Evolutionary conservation across 2,113 vertebrate genomes (phyloP).

Genomic region (Noctilio leporinus): DNA sequence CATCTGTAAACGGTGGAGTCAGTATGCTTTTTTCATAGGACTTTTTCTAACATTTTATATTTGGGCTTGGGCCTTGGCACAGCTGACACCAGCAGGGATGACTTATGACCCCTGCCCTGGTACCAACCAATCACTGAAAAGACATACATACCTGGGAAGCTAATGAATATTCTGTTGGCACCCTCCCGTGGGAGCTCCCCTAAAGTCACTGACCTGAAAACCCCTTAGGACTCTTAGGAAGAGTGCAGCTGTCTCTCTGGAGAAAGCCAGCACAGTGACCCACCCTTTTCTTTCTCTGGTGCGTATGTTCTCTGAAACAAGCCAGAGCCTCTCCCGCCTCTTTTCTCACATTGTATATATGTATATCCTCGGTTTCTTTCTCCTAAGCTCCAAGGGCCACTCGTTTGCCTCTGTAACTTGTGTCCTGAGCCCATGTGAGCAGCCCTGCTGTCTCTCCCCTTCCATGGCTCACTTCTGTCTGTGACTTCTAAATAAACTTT

Average conservation of each 20-base stretch:
- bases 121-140: neutral
- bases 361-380: neutral
- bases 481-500: neutral
- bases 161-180: neutral
- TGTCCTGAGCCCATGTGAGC: neutral
- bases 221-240: neutral
- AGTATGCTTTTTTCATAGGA: neutral
- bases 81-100: neutral
- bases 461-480: neutral
- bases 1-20: neutral
- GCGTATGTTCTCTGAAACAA: no score
- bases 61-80: neutral
- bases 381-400: neutral
- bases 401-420: neutral
- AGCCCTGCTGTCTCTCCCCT: neutral
- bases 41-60: conserved; percentile 19
- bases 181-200: neutral
- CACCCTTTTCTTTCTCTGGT: neutral
- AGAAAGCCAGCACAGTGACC: neutral
- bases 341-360: neutral
- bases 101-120: neutral
- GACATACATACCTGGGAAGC: neutral
- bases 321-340: neutral
- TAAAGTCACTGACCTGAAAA: neutral
- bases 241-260: neutral